These are phyloP conservation scores for Mesoligia furuncula DNA, from an alignment of 2,888 invertebrate species.

Conservation along the genomic window DNA sequence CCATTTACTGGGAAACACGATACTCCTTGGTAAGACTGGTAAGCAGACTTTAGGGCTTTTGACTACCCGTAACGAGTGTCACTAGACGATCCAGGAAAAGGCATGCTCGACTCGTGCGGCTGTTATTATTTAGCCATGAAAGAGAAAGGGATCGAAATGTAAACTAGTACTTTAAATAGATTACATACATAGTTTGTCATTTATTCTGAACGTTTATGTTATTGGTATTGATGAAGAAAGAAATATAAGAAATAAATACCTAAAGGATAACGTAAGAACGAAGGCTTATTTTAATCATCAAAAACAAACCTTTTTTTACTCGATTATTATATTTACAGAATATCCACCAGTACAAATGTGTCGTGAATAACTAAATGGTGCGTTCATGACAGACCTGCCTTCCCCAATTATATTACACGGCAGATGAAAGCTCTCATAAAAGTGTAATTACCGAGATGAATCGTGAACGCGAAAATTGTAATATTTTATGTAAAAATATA, in stretches of 20 bases:
- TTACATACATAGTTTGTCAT: background rate
- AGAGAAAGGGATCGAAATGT: no score
- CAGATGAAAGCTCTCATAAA: slow-evolving; percentile 69
- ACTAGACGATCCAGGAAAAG: no score
- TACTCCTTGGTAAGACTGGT: no score
- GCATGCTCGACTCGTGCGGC: no score
- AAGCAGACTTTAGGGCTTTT: no score
- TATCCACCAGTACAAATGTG: slow-evolving; percentile 58
- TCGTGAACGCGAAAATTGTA: slow-evolving; percentile 14
- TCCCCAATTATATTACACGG: slow-evolving; percentile 70
- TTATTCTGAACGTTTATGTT: background rate
- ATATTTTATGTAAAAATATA: background rate
- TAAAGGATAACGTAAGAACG: background rate
- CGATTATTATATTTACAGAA: slow-evolving; percentile 38
- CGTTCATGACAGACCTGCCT: slow-evolving; percentile 65
- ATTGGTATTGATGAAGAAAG: background rate
- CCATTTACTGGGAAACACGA: no score
- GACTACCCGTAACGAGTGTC: no score
- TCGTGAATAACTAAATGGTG: slow-evolving; percentile 64
- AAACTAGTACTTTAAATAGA: no score
- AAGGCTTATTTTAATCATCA: background rate
- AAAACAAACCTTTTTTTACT: background rate
- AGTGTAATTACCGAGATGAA: slow-evolving; percentile 63
- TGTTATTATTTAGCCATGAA: no score
- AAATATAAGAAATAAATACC: background rate